Percentiles rank a stretch among this genome's conserved stretches.
phyloP scores from a whole-genome alignment of 2,888 invertebrate species.

The Hoplodrina ambigua region DNA sequence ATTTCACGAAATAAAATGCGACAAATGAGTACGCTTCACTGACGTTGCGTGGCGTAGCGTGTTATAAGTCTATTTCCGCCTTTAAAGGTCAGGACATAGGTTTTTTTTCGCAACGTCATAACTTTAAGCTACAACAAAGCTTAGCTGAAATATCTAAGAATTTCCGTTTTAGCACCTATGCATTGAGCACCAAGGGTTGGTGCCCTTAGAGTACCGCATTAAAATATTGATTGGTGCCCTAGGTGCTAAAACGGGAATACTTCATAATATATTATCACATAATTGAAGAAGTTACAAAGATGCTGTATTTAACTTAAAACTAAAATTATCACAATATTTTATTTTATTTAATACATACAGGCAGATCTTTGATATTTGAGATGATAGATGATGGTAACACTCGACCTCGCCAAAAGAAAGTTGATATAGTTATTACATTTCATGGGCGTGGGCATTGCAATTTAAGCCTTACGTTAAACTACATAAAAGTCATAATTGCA shows the following conservation, averaged over 20 bases:
- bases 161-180: too few species aligned
- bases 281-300: neutral
- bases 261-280: too few species aligned
- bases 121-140: slow-evolving; percentile 1
- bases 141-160: slow-evolving; percentile 3
- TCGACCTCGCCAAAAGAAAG: slow-evolving; percentile 22
- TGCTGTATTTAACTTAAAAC: slow-evolving; percentile 48
- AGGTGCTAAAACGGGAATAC: too few species aligned
- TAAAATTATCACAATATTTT: slow-evolving; percentile 63
- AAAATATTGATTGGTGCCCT: too few species aligned
- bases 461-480: neutral
- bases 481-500: neutral
- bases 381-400: slow-evolving; percentile 18
- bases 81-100: too few species aligned
- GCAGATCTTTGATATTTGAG: slow-evolving; percentile 58
- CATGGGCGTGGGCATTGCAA: neutral
- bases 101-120: neutral
- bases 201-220: too few species aligned
- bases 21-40: too few species aligned
- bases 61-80: too few species aligned
- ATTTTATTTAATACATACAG: slow-evolving; percentile 45
- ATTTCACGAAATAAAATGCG: too few species aligned
- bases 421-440: neutral
- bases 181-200: too few species aligned
- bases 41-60: too few species aligned